Percentiles rank a stretch among this genome's conserved stretches.
Evolutionary conservation across 1,140 invertebrate genomes (phyloP).

Genomic region (Atta texana): DNA sequence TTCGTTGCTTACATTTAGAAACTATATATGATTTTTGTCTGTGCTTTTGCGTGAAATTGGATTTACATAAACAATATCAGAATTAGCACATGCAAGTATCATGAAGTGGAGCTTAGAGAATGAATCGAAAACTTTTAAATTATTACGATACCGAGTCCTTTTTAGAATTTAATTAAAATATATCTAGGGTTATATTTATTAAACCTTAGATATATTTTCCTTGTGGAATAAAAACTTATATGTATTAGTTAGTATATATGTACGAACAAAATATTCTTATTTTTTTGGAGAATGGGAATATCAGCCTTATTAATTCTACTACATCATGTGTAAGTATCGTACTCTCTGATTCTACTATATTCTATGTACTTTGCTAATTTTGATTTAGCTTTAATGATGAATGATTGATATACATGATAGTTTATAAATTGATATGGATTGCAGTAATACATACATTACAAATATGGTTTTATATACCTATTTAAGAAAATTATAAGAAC

Average conservation of each 20-base stretch:
- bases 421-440: background rate
- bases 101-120: background rate
- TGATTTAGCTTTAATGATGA: background rate
- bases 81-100: background rate
- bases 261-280: background rate
- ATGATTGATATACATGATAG: background rate
- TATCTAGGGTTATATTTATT: background rate
- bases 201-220: background rate
- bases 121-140: background rate
- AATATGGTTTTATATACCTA: background rate
- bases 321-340: background rate
- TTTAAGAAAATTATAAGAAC: background rate
- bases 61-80: background rate
- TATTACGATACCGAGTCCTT: background rate
- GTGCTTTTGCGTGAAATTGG: background rate
- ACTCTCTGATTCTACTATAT: slow-evolving; percentile 5
- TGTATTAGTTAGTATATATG: background rate
- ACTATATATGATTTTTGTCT: slow-evolving; percentile 7
- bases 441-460: background rate
- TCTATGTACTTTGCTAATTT: background rate
- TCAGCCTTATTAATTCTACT: background rate
- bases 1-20: slow-evolving; percentile 14
- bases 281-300: background rate
- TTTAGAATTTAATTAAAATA: background rate
- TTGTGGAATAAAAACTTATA: slow-evolving; percentile 9